Evolutionary conservation across 2,797 vertebrate species (phyloP), one percentile per base, ranked within the genome.

Genomic region (Scolopax bukidnonensis): DNA sequence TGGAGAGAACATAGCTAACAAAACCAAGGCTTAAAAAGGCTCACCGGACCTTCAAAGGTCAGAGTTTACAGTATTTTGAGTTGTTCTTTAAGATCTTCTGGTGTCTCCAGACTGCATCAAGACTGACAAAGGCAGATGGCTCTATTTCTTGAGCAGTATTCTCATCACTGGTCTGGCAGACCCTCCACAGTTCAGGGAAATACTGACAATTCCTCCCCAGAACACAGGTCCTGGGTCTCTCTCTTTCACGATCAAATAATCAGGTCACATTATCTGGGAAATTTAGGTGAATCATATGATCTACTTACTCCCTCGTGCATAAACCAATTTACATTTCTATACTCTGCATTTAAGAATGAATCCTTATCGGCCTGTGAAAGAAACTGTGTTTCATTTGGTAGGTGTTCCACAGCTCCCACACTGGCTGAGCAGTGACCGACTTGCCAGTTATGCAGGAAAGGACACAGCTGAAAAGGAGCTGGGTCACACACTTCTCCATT

Each of bases 341-440:
- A 43, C 36, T 84, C 54, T 86, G 59, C 95, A 67, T 88, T 96
- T 96, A 90, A 97, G 94, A 96, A 95, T 95, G 70, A 96, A 95
- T 90, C 93, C 61, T 81, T 65, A 75, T 63, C 74, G 89, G 84
- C 40, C 77, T 50, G 36, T 79, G 89, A 80, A 86, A 82, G 48
- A 75, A 71, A 75, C 59, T 73, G 43, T n/a, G 6, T 32, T 93
- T 83, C n/a, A 76, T 82, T 69, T 78, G 28, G 33, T 57, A 48
- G 59, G 83, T 65, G 63, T 63, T 94, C 51, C 73, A 78, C 70
- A 88, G 83, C 73, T 86, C 84, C 80, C 77, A 60, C 25, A 7
- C 54, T 38, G 15, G 51, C 84, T 48, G 43, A 67, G 54, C 38
- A 64, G 56, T 43, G 89, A 71, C 30, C 3, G 12, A 74, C 43